Conservation (phyloP, 2,797 vertebrate genomes). For the Psittacula derbiana region DNA sequence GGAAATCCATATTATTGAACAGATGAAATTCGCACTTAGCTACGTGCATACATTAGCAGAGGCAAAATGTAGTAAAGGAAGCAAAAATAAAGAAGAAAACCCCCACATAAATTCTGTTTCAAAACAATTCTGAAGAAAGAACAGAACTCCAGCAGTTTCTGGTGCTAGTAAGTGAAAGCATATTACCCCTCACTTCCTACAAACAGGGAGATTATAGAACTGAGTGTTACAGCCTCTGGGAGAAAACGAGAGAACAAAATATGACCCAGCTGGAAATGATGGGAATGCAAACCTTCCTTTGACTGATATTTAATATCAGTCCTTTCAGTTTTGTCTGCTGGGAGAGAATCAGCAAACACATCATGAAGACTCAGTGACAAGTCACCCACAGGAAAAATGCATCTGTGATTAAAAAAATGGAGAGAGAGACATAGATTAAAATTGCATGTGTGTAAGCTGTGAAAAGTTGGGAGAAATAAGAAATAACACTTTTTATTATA, state of each 20-base stretch:
- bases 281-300: neutral
- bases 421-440: neutral
- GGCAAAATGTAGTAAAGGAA: neutral
- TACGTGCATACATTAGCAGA: neutral
- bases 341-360: neutral
- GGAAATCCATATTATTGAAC: neutral
- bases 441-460: neutral
- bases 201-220: neutral
- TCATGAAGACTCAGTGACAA: neutral
- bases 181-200: neutral
- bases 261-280: neutral
- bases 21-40: neutral
- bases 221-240: neutral
- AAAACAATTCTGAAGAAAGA: neutral
- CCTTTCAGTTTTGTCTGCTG: neutral
- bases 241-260: neutral
- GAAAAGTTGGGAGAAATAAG: neutral
- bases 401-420: neutral
- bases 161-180: neutral
- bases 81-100: neutral
- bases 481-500: neutral
- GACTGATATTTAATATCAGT: constrained; percentile 10
- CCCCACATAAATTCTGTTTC: neutral
- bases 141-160: neutral
- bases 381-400: neutral